A percentile compares a stretch with the other conserved stretches of the same genome.
Evolutionary conservation across 1,140 invertebrate genomes (phyloP).

Genomic region (Lethocerus indicus): DNA sequence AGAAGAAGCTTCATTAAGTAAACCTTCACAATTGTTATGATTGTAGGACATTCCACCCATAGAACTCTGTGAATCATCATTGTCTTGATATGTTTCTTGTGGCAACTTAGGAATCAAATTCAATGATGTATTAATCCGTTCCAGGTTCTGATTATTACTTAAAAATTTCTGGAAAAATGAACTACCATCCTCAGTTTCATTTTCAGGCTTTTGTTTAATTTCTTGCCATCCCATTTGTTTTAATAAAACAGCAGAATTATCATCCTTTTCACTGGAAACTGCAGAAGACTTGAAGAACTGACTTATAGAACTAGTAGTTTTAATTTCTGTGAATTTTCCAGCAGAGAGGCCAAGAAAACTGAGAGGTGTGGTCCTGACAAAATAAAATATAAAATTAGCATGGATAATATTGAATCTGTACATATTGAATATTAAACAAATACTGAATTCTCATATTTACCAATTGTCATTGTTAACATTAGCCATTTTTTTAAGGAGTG

Average conservation of each 20-base stretch:
- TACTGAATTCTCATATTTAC: background rate
- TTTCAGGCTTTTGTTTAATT: too few species aligned
- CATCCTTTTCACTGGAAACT: background rate
- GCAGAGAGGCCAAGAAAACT: constrained; percentile 28
- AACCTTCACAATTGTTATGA: background rate
- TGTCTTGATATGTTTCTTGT: constrained; percentile 1
- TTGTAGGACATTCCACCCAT: background rate
- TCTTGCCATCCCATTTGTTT: too few species aligned
- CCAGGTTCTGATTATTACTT: background rate
- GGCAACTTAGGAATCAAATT: constrained; percentile 5
- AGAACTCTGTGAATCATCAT: constrained; percentile 3
- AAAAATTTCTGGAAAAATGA: constrained; percentile 15
- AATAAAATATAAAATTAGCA: constrained; percentile 6
- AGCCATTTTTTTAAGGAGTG: constrained; percentile 22
- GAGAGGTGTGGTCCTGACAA: constrained; percentile 24
- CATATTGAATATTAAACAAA: background rate
- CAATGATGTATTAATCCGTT: constrained; percentile 2
- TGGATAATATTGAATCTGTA: background rate
- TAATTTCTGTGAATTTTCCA: constrained; percentile 26
- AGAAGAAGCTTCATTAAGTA: too few species aligned
- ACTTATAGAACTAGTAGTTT: constrained; percentile 9
- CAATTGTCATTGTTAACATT: background rate
- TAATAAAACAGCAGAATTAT: background rate
- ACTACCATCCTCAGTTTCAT: background rate
- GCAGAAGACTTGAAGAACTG: constrained; percentile 11